phyloP scores from a whole-genome alignment of 2,888 invertebrate species.

The Agonum fuliginosum region DNA sequence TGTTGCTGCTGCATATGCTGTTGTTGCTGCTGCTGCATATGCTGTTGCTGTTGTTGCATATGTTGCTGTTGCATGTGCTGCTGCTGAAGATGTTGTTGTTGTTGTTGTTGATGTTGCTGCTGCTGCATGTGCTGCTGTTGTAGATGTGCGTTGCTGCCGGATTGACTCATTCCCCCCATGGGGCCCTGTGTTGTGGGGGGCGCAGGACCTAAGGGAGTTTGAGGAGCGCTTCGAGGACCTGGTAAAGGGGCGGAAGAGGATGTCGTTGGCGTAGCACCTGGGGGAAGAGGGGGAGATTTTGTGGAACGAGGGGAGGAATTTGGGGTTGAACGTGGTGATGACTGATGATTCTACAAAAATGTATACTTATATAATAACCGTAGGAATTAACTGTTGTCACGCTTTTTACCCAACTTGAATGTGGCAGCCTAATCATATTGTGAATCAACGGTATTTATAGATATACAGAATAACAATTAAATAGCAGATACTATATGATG shows the following conservation, averaged over 20 bases:
- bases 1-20: constrained; percentile 63
- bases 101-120: constrained; percentile 64
- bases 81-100: constrained; percentile 66
- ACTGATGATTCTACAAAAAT: constrained; percentile 81
- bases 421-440: no score
- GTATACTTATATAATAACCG: neutral
- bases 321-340: constrained; percentile 89
- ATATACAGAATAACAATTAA: no score
- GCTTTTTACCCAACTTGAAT: no score
- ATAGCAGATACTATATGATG: no score
- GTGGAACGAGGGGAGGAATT: constrained; percentile 91
- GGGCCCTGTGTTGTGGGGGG: constrained; percentile 66
- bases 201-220: constrained; percentile 74
- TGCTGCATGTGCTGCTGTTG: constrained; percentile 67
- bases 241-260: constrained; percentile 75
- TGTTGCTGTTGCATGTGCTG: constrained; percentile 66
- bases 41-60: constrained; percentile 64
- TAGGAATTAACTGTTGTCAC: no score
- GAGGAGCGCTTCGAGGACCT: constrained; percentile 74
- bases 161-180: constrained; percentile 65
- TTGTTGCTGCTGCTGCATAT: constrained; percentile 67
- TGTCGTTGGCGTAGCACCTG: constrained; percentile 73
- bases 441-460: no score
- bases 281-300: constrained; percentile 86
- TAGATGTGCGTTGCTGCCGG: constrained; percentile 64